phyloP scores from a whole-genome alignment of 2,113 vertebrate species.

The Thomomys bottae region DNA sequence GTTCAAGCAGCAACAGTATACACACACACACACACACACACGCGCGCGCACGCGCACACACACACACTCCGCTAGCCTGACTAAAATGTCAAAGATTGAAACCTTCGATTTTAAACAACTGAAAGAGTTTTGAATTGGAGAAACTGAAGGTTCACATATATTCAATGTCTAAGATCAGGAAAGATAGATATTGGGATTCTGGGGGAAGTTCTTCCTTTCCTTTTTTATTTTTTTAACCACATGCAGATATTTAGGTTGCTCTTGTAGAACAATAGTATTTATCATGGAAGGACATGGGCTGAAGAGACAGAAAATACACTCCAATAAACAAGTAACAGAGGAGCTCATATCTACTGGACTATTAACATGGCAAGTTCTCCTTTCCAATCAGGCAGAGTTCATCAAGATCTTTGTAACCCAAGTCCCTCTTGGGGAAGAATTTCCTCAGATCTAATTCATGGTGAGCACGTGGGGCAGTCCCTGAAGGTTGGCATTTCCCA shows the following conservation, averaged over 20 bases:
- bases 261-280: not conserved
- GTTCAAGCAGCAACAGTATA: no score
- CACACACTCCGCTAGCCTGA: slow-evolving; percentile 7
- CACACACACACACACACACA: no score
- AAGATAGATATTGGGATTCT: not conserved
- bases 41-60: no score
- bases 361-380: not conserved
- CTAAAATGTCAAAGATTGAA: slow-evolving; percentile 31
- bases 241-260: not conserved
- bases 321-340: not conserved
- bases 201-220: no score
- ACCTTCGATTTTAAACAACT: slow-evolving; percentile 32
- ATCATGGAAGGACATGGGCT: not conserved
- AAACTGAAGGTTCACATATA: not conserved
- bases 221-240: no score
- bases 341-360: not conserved
- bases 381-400: slow-evolving; percentile 12
- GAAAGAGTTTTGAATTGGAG: not conserved
- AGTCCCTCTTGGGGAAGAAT: slow-evolving; percentile 17
- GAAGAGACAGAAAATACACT: not conserved
- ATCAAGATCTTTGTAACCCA: not conserved
- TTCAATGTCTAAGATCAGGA: not conserved
- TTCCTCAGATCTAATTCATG: slow-evolving; percentile 28
- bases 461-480: not conserved
- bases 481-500: slow-evolving; percentile 23